These are phyloP conservation scores for Bursaphelenchus okinawaensis DNA, from an alignment of 2,888 invertebrate species.

Conservation along the genomic window DNA sequence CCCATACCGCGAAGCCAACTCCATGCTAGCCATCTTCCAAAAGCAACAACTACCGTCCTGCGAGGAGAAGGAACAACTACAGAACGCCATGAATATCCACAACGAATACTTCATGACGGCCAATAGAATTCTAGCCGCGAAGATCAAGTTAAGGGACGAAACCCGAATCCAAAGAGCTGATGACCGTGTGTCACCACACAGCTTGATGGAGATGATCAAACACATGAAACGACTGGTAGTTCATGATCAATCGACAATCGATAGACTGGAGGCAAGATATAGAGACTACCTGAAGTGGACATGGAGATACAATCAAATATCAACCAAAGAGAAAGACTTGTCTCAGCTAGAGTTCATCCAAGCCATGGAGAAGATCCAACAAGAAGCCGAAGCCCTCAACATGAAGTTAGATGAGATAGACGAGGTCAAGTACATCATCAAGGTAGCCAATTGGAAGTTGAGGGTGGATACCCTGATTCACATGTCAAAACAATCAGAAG, in stretches of 20 bases:
- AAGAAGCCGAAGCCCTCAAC: conserved; percentile 9
- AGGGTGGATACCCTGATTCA: neutral
- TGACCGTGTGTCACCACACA: neutral
- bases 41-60: neutral
- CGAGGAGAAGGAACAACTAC: conserved; percentile 1
- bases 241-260: neutral
- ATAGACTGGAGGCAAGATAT: neutral
- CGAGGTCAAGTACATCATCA: neutral
- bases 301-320: neutral
- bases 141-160: neutral
- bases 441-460: neutral
- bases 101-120: neutral
- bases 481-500: too few relatives aligned
- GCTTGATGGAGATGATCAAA: neutral
- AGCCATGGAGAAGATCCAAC: neutral
- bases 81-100: neutral
- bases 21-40: conserved; percentile 1
- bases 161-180: conserved; percentile 10
- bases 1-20: neutral
- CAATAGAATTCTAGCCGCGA: neutral
- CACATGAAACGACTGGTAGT: neutral
- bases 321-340: neutral
- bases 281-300: neutral
- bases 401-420: conserved; percentile 5
- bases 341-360: neutral